Base-by-base conservation (phyloP, 2,888 invertebrate species). In the Trilocha varians region DNA sequence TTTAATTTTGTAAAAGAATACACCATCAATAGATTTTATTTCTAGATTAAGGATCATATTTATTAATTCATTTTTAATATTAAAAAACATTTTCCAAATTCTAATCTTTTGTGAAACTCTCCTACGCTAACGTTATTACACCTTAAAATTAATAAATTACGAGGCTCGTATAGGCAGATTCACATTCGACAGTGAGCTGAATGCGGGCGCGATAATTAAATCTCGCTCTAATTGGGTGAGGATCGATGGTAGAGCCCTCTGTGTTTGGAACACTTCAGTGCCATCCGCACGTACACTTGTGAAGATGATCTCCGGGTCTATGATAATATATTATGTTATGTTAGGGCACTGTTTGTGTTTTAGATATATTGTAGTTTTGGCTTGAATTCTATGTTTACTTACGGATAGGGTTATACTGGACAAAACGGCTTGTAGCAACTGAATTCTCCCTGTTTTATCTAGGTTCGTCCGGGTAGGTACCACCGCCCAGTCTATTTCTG, bases 121-220 rank as follows among this genome's bases (percentile, higher is more conserved):
- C 3, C 34, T 14, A 34, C n/a, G 34, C 13, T 34, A 25, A 25
- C 25, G 25, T 9, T 25, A 25, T 25, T 36, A 36, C 16, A 16
- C 9, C 16, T 36, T 36, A 16, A 36, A 36, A 36, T 36, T 36
- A 36, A 16, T 54, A 55, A 56, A 55, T 53, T 49, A 52, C 47
- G 48, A 45, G 40, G 45, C 44, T 41, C 49, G 43, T 49, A 52
- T 53, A 52, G 53, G 50, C 43, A 48, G 51, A 50, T 51, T 52
- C 46, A 49, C 46, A 55, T 48, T 44, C 32, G 39, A 39, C 49
- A 40, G 50, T 47, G 51, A 47, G 50, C 50, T 57, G 53, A 54
- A 60, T 62, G 54, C 47, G 59, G 57, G 53, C 44, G 55, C 45
- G 48, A 62, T 74, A 71, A 72, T 74, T 66, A 65, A 70, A 72